Base-by-base conservation (phyloP, 2,113 vertebrate genomes). In the Empidonax traillii region DNA sequence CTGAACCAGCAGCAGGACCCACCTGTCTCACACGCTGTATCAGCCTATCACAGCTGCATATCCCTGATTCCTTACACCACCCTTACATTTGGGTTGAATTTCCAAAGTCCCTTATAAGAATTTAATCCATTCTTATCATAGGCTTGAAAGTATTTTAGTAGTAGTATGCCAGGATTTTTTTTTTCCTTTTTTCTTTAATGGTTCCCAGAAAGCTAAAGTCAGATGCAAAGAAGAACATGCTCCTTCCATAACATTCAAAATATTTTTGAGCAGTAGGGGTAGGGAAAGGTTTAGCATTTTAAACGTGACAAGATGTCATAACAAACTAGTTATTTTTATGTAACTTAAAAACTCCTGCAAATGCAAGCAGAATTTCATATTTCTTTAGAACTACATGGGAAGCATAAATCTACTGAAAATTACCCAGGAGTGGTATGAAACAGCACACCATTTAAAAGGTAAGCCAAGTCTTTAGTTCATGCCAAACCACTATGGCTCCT, bases 21-120 rank as follows among this genome's bases (percentile, higher is more conserved):
- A 10, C 12, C 20, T 58, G 10, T 22, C n/a, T 17, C 12, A 4
- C 11, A 3, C 0, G 4, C 17, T 35, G 0, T 9, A 8, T 14
- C n/a, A 16, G 4, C 17, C 51, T 21, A 16, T 10, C 3, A 1
- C 53, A 68, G 21, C 73, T 69, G 11, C 1, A 1, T 5, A 9
- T 8, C 14, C 24, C 30, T 15, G 4, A 2, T 55, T 39, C 7
- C 14, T 55, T 39, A 3, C 27, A 27, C 8, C 23, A 43, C 5
- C 4, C 28, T 39, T 8, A 11, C 10, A 51, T 33, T 51, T 41
- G 20, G 5, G 23, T 61, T 35, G 31, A 56, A 35, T 47, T 68
- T 37, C 28, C 15, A 46, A 53, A 80, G n/a, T 9, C 28, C 33
- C 12, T 52, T 39, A 1, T 2, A 56, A 25, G 18, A 5, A 16